Evolutionary conservation across 1,140 invertebrate genomes (phyloP), one percentile per base, ranked within the genome.

Genomic region (Octopus bimaculoides): DNA sequence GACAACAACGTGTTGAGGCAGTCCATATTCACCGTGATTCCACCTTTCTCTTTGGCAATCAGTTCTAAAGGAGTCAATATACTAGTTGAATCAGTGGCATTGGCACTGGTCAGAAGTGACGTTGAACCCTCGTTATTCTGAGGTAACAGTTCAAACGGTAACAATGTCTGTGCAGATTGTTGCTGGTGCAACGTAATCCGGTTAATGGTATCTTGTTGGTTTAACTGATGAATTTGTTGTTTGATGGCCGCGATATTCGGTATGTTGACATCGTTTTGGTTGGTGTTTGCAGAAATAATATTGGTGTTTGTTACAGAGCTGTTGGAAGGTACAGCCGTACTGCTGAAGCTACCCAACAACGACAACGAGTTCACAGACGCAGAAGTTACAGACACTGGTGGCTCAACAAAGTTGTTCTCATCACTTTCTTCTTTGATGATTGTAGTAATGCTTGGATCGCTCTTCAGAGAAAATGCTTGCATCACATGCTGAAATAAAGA

Each of bases 1-100:
- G 73, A 74, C n/a, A 74, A 52, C 8, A 74, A 20, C 10, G 73
- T 74, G 17, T 74, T 74, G 10, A 74, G 41, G 20, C 73, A 74
- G 20, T 74, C 73, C 41, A 74, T 52, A 4, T 74, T 74, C 0
- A 74, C 73, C 10, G 73, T 74, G 17, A 74, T 74, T 2, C n/a
- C 73, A 9, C 73, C 73, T 17, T 20, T 12, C 20, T 74, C 73
- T 52, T 74, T 74, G 73, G 73, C 73, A 74, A 74, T 74, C 73
- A 74, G 41, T n/a, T 74, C 73, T 26, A 74, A 20, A 10, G 73
- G 73, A 17, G 17, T 61, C 56, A 61, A 17, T 9, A 61, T 17
- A 17, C 56, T 61, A 61, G 9, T 17, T 12, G 56, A 12, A 41
- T 41, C 1, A 17, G 9, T 17, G 17, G 56, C 56, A 61, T 17